Evolutionary conservation across 2,888 invertebrate species (phyloP).

Genomic region (Nomada ferruginata): DNA sequence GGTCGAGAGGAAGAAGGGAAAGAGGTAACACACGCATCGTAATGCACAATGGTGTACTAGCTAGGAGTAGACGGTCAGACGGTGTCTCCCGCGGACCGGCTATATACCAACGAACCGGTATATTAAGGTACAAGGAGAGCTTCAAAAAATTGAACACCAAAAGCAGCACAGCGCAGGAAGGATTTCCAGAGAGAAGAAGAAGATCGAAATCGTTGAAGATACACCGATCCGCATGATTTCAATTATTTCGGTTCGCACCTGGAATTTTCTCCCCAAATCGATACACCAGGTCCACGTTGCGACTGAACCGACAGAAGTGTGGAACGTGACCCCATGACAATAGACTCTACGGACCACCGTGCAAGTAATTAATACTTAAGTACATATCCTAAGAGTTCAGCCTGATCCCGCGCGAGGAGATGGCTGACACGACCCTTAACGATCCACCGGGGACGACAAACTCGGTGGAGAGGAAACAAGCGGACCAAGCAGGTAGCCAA

Average conservation of each 20-base stretch:
- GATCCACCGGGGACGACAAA: slow-evolving; percentile 10
- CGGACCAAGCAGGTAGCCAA: slow-evolving; percentile 14
- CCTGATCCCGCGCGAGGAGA: neutral
- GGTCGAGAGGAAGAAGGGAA: slow-evolving; percentile 66
- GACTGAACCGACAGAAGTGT: neutral
- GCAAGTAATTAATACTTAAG: neutral
- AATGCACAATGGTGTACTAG: slow-evolving; percentile 75
- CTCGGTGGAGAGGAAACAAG: slow-evolving; percentile 54
- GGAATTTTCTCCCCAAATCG: neutral
- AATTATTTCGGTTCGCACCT: neutral
- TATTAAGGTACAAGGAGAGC: neutral
- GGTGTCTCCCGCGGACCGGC: slow-evolving; percentile 63
- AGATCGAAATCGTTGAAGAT: neutral
- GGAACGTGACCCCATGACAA: neutral
- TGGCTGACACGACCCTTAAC: slow-evolving; percentile 46
- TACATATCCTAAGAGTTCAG: neutral
- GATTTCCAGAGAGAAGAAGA: neutral
- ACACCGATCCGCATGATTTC: slow-evolving; percentile 4
- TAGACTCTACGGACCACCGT: neutral
- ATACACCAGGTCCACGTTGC: neutral
- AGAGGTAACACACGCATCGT: slow-evolving; percentile 65
- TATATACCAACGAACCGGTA: slow-evolving; percentile 33
- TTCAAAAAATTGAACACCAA: neutral
- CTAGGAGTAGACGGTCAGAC: slow-evolving; percentile 68
- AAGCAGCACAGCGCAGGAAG: neutral